Evolutionary conservation across 2,888 invertebrate species (phyloP), one percentile per base, ranked within the genome.

Genomic region (Incurvaria masculella): DNA sequence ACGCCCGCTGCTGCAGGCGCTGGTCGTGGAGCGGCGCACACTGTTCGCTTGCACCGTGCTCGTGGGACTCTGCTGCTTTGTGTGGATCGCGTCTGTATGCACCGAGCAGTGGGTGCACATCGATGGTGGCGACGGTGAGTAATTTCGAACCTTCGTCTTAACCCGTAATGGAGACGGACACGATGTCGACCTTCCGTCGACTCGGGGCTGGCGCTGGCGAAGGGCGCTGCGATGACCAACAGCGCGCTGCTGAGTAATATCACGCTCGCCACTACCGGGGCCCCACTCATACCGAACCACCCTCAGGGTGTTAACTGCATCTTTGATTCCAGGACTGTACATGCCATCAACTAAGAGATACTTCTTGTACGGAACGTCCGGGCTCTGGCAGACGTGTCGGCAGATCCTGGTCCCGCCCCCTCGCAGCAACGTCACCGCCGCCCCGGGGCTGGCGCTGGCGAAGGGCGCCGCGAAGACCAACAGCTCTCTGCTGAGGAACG

Each of bases 31-130:
- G 63, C 80, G 89, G 44, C 79, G 89, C 11, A 78, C 87, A n/a
- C 79, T 91, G 26, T 81, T 89, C 48, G 84, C 81, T 1, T 87
- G 88, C 59, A 89, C 89, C 0, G 64, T 82, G 11, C 68, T 87
- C 11, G 80, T 88, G 42, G 85, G 86, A 1, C 58, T 89, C 1
- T 83, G 84, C 20, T 76, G 84, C 3, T 79, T 88, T 47, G 62
- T 88, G 39, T 91, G 90, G 90, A 83, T 87, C 42, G 70, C 85
- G 14, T 87, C 90, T 19, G 85, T 90, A 44, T 81, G 86, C 52
- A 89, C 89, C 2, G 82, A 86, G 60, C 85, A 86, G 60, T 91
- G 90, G 90, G 84, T 85, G 56, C 79, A 81, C 41, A 81, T 88
- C 51, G 50, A 61, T 48, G 68, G 69, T 1, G 66, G 66, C 2